Base-by-base conservation (phyloP, 1,140 invertebrate genomes). In the Pseudomyrmex gracilis region DNA sequence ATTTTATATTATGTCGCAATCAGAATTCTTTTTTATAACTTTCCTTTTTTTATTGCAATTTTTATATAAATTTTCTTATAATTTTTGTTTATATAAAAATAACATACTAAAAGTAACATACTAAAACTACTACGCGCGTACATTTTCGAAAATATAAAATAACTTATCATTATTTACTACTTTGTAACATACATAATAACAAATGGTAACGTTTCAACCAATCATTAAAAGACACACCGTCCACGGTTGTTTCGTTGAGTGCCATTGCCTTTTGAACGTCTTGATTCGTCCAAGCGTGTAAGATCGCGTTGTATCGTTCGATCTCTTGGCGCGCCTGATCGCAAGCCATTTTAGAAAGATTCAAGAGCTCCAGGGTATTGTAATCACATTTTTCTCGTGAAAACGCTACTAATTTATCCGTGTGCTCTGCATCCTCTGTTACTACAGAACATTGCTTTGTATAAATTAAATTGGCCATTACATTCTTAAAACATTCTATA, bases 201-300 rank as follows among this genome's bases (percentile, higher is more conserved):
- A 85, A 78, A 68, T 74, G 82, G 60, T 92, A 93, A 53, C 90
- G 91, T 63, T 93, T 87, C 8, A 89, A 20, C 92, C 92, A 93
- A 34, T 93, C 90, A 47, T 89, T 82, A 15, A 90, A 89, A 7
- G 91, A 89, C 8, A 87, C 83, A 74, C 86, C 83, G 61, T 92
- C 84, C 15, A 92, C 87, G 24, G 84, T 83, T 9, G 86, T 87
- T 20, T 92, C 88, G 17, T 84, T 20, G 70, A 91, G 83, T 13
- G 78, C 74, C 84, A 92, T 91, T 51, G 68, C 90, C 76, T 90
- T 71, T 82, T 92, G 87, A 17, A 93, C 80, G 0, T 86, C 71
- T 82, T 92, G 91, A 70, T 89, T 80, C 1, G 67, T 73, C 92
- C 92, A 93, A 71, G 84, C 78, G 58, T 89, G 87, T 68, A 90